A percentile compares a stretch with the other conserved stretches of the same genome.
Evolutionary conservation across 1,140 invertebrate species (phyloP).

Genomic region (Sinella curviseta): DNA sequence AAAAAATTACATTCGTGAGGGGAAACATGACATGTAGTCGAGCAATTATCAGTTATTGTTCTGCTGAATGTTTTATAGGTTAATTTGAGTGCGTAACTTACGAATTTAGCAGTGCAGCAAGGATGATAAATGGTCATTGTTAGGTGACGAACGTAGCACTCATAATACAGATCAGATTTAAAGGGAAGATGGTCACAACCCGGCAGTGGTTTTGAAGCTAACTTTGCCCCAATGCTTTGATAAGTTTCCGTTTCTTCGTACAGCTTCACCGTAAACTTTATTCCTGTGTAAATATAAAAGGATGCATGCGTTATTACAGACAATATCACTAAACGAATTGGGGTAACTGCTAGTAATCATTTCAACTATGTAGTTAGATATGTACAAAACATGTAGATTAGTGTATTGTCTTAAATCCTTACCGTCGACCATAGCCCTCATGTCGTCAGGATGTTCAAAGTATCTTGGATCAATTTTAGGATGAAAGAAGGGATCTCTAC

Average conservation of each 20-base stretch:
- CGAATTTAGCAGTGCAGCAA: slow-evolving; percentile 61
- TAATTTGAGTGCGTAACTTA: neutral
- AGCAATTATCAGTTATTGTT: too few species aligned
- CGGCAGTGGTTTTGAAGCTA: slow-evolving; percentile 58
- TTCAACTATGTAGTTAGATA: neutral
- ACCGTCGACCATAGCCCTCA: slow-evolving; percentile 21
- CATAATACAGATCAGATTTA: slow-evolving; percentile 77
- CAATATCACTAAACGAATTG: neutral
- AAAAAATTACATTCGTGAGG: too few species aligned
- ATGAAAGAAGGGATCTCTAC: slow-evolving; percentile 29
- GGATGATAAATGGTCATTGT: slow-evolving; percentile 73
- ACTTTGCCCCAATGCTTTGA: slow-evolving; percentile 37
- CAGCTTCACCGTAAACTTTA: neutral
- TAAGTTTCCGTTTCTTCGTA: slow-evolving; percentile 38
- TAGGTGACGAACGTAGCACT: slow-evolving; percentile 81
- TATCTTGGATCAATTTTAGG: slow-evolving; percentile 48
- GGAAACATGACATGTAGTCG: too few species aligned
- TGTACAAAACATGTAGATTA: neutral
- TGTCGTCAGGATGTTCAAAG: slow-evolving; percentile 45
- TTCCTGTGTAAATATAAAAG: neutral
- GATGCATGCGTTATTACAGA: neutral
- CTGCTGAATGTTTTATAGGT: neutral
- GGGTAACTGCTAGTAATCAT: neutral
- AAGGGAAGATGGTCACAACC: slow-evolving; percentile 73
- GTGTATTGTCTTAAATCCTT: too few species aligned